These are phyloP conservation scores for Eristalis arbustorum DNA, from an alignment of 2,888 invertebrate species.

Conservation along the genomic window DNA sequence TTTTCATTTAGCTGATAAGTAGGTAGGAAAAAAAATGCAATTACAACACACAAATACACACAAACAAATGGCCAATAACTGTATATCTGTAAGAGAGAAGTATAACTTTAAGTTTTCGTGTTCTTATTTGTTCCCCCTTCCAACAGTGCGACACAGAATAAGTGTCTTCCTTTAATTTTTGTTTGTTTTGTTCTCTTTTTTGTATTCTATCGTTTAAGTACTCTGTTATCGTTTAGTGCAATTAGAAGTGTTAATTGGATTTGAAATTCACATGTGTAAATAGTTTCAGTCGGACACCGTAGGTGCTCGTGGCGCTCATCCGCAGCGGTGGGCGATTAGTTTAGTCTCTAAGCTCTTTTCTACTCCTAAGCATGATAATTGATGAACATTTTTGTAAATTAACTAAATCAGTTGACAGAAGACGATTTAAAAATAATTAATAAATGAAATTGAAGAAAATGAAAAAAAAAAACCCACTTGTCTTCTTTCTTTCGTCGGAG, in stretches of 20 bases:
- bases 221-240: slow-evolving; percentile 60
- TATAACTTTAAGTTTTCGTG: slow-evolving; percentile 23
- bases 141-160: not conserved
- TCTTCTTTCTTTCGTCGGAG: slow-evolving; percentile 7
- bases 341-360: slow-evolving; percentile 9
- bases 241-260: slow-evolving; percentile 60
- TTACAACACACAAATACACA: slow-evolving; percentile 36
- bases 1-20: slow-evolving; percentile 47
- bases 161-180: not conserved
- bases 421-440: slow-evolving; percentile 50
- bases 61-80: slow-evolving; percentile 57
- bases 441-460: slow-evolving; percentile 61
- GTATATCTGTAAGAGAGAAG: slow-evolving; percentile 38
- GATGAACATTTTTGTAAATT: slow-evolving; percentile 29
- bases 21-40: slow-evolving; percentile 47
- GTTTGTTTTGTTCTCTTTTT: not conserved
- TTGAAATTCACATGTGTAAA: slow-evolving; percentile 52
- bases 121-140: too few relatives aligned
- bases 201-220: slow-evolving; percentile 31
- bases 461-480: slow-evolving; percentile 1
- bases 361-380: not conserved
- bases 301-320: slow-evolving; percentile 8
- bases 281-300: slow-evolving; percentile 18
- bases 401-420: slow-evolving; percentile 44
- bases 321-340: not conserved